Evolutionary conservation across 2,797 vertebrate genomes (phyloP).

Genomic region (Sebastes minor): DNA sequence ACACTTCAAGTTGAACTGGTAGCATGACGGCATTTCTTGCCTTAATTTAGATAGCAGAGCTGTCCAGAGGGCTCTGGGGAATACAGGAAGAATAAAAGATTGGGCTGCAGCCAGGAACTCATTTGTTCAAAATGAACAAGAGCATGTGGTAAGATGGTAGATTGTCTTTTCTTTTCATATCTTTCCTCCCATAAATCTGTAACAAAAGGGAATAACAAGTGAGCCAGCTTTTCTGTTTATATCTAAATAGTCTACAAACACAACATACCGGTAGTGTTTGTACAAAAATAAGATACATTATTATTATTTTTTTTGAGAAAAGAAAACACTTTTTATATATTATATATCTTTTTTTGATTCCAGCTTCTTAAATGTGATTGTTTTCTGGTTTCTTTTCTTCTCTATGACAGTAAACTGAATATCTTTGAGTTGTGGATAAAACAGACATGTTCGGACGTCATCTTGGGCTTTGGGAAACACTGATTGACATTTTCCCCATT

Average conservation of each 20-base stretch:
- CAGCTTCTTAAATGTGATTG: too few species aligned
- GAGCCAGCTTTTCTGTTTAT: neutral
- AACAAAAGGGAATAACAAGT: neutral
- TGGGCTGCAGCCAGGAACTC: neutral
- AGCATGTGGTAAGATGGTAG: neutral
- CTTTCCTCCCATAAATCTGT: neutral
- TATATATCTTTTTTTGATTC: too few species aligned
- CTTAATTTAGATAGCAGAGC: neutral
- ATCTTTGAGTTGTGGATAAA: too few species aligned
- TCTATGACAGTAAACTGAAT: too few species aligned
- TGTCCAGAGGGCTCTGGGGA: neutral
- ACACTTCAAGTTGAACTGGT: neutral
- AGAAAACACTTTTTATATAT: neutral
- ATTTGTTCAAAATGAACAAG: conserved; percentile 13
- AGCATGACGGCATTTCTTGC: neutral
- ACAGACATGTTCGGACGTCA: neutral
- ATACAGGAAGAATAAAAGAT: neutral
- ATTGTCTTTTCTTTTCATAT: neutral
- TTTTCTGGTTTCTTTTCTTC: too few species aligned
- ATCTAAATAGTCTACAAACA: neutral
- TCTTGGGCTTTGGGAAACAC: neutral
- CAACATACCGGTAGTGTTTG: neutral
- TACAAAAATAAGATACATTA: too few species aligned
- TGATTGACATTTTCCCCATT: neutral
- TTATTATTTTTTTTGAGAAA: neutral